Evolutionary conservation across 1,140 invertebrate species (phyloP).

Genomic region (Philaenus spumarius): DNA sequence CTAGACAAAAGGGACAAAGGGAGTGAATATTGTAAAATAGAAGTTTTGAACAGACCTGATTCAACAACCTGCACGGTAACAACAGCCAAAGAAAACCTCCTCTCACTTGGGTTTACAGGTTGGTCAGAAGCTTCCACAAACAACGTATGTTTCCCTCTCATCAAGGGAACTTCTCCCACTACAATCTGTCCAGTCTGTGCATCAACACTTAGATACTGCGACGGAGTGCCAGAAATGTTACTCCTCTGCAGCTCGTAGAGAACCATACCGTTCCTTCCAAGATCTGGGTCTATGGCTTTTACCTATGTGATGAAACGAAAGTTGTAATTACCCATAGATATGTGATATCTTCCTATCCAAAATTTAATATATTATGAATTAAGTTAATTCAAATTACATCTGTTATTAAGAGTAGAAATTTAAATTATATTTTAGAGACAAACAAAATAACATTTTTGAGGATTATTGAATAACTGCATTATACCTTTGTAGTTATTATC

Average conservation of each 20-base stretch:
- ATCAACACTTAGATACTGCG: constrained; percentile 64
- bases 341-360: no score
- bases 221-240: constrained; percentile 48
- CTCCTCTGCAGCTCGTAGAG: constrained; percentile 67
- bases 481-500: no score
- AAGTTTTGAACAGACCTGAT: constrained; percentile 35
- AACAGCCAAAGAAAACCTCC: constrained; percentile 71
- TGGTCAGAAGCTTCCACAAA: constrained; percentile 78
- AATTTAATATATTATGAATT: no score
- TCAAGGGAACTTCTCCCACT: constrained; percentile 57
- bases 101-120: constrained; percentile 71
- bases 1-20: no score
- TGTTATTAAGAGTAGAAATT: no score
- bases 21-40: no score
- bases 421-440: no score
- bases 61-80: constrained; percentile 64
- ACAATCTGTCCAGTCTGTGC: constrained; percentile 59
- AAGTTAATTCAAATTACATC: no score
- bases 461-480: no score
- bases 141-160: constrained; percentile 62
- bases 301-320: no score
- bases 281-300: constrained; percentile 71
- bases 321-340: no score
- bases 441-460: no score
- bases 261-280: constrained; percentile 71